Evolutionary conservation across 2,113 vertebrate genomes (phyloP).

Genomic region (Hiodon tergisus): DNA sequence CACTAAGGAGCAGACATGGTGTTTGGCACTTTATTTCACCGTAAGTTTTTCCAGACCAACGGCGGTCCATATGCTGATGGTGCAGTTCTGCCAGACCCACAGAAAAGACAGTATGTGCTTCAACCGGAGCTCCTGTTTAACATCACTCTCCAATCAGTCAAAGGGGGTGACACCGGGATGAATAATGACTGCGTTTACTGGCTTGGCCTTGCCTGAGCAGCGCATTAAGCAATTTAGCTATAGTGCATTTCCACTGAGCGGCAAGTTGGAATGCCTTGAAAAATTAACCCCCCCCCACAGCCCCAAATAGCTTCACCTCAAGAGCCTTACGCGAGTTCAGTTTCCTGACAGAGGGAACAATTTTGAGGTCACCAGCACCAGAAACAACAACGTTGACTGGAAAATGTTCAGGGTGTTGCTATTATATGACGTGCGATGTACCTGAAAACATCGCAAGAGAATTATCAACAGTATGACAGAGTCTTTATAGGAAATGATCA

Average conservation of each 20-base stretch:
- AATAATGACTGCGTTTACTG: slow-evolving; percentile 22
- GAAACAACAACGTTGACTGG: neutral
- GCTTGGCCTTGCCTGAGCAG: neutral
- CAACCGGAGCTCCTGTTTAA: slow-evolving; percentile 22
- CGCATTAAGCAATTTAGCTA: neutral
- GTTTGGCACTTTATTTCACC: neutral
- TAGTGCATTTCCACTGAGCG: neutral
- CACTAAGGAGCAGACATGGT: neutral
- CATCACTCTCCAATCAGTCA: slow-evolving; percentile 20
- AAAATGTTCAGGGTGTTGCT: slow-evolving; percentile 5
- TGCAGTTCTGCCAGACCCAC: neutral
- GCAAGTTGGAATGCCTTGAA: neutral
- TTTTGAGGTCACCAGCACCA: neutral
- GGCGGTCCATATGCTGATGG: neutral
- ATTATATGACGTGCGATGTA: slow-evolving; percentile 12
- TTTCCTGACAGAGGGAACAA: neutral
- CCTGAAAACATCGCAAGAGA: neutral
- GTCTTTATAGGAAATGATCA: neutral
- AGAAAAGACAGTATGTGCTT: neutral
- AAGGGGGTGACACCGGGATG: slow-evolving; percentile 22
- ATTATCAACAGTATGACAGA: slow-evolving; percentile 9
- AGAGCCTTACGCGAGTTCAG: no score
- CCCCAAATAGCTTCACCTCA: neutral
- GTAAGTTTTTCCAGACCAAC: neutral
- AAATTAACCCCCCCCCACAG: neutral